Evolutionary conservation across 1,140 invertebrate species (phyloP).

Genomic region (Brachionus koreanus): DNA sequence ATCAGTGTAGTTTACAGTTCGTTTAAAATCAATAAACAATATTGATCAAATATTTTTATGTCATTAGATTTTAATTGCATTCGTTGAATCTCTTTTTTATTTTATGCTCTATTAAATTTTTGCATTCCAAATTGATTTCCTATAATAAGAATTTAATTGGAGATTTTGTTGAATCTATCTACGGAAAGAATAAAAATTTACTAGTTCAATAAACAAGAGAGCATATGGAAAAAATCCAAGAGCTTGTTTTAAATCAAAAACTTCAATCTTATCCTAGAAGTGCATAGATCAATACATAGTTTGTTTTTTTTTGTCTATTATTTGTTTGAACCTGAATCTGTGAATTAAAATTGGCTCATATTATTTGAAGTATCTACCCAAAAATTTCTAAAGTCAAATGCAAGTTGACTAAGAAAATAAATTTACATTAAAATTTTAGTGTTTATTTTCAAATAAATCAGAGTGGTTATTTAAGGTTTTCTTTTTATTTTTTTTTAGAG

Average conservation of each 20-base stretch:
- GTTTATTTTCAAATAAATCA: too few relatives aligned
- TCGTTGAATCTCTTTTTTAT: background rate
- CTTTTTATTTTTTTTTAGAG: too few relatives aligned
- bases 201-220: background rate
- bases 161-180: background rate
- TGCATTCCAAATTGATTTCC: slow-evolving; percentile 31
- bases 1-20: background rate
- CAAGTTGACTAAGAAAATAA: too few relatives aligned
- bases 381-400: too few relatives aligned
- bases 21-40: background rate
- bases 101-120: slow-evolving; percentile 40
- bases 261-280: background rate
- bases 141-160: background rate
- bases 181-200: background rate
- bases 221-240: background rate
- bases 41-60: background rate
- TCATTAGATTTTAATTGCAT: background rate
- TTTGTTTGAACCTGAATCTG: background rate
- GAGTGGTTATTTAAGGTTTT: too few relatives aligned
- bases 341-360: too few relatives aligned
- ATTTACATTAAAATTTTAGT: too few relatives aligned
- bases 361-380: too few relatives aligned
- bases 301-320: background rate
- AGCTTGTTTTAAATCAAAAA: background rate
- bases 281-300: background rate